Conservation (phyloP, 2,797 vertebrate species). For the Muscicapa comitata region DNA sequence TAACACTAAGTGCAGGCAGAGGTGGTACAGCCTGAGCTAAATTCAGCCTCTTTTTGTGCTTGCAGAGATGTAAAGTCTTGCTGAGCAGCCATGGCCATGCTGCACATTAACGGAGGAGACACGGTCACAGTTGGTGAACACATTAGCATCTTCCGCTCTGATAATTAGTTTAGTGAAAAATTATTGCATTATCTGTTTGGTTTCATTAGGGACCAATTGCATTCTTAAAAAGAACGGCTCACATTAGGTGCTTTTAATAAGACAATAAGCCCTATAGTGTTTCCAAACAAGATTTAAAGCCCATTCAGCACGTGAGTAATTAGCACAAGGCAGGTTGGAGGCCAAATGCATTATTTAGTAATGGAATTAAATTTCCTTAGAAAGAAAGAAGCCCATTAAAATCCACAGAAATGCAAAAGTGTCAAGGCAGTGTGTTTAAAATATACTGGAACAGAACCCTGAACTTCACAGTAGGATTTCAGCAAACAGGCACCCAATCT, state of each 20-base stretch:
- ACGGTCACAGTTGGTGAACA: conserved; percentile 55
- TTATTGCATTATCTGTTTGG: conserved; percentile 67
- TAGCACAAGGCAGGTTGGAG: conserved; percentile 30
- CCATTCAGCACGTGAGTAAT: conserved; percentile 11
- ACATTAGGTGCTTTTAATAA: conserved; percentile 61
- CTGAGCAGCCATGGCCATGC: neutral
- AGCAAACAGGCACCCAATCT: neutral
- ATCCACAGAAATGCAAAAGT: neutral
- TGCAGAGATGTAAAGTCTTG: neutral
- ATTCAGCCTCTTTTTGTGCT: neutral
- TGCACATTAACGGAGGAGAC: neutral
- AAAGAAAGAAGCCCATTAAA: conserved; percentile 39
- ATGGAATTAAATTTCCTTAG: conserved; percentile 26
- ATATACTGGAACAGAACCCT: neutral
- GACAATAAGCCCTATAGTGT: conserved; percentile 25
- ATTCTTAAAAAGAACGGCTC: neutral
- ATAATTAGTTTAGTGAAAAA: conserved; percentile 76
- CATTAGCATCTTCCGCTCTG: conserved; percentile 71
- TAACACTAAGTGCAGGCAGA: neutral
- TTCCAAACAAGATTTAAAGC: conserved; percentile 12
- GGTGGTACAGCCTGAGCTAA: neutral
- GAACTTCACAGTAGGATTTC: neutral
- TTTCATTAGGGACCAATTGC: conserved; percentile 64
- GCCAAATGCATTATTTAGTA: conserved; percentile 57
- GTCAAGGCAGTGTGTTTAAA: neutral